Evolutionary conservation across 2,888 invertebrate genomes (phyloP), one percentile per base, ranked within the genome.

Genomic region (Watsonalla cultraria): DNA sequence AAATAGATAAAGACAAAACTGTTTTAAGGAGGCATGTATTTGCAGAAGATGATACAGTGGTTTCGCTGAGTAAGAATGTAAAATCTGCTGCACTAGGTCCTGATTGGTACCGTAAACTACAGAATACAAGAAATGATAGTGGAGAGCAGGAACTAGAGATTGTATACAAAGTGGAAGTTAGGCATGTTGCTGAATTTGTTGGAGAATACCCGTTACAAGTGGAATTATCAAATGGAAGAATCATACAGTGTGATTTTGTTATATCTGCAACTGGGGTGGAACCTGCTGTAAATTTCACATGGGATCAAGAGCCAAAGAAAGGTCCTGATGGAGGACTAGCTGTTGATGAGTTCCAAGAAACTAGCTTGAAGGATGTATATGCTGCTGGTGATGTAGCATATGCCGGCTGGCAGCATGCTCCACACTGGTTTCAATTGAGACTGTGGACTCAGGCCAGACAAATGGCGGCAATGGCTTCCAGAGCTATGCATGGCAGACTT

Each of bases 371-470:
- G 33, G 93, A 95, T 80, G 93, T 99, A 33, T 99, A 94, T 92
- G 99, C 99, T 7, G 99, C 98, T 48, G 99, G 99, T 2, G 99
- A 99, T 92, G 95, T 97, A 7, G 98, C 98, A 70, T 92, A 92
- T 61, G 95, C 96, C n/a, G 89, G 90, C 39, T 99, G 98, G 98
- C 76, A 89, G 6, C 77, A 90, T 58, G 93, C 96, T 0, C 88
- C 92, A 33, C 95, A 97, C 74, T 98, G 98, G 98, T 96, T 97
- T 80, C 96, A 98, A 90, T 96, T 99, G 95, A 93, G 98, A 56
- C 85, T 99, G 42, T 99, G 99, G 99, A 97, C 98, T 0, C 99
- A 99, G 86, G 99, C 99, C 0, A 91, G 98, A 53, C 98, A 99
- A 86, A 99, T 99, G 98, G 99, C 99, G 8, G 93, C 93, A 53